Base-by-base conservation (phyloP, 1,140 invertebrate species). In the Steinernema khuongi region DNA sequence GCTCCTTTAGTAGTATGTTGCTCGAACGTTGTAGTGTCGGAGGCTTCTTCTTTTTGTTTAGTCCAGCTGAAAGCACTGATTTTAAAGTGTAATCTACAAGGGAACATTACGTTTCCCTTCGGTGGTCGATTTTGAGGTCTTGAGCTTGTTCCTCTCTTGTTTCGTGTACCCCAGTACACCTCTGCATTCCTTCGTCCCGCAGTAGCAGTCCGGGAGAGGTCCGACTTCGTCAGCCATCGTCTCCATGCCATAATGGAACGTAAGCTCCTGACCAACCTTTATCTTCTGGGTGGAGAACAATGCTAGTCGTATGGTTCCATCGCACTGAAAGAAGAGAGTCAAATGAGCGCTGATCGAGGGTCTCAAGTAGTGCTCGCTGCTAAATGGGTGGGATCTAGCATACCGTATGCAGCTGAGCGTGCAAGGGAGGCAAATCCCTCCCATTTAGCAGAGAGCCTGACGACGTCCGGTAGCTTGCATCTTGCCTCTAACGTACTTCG, bases 201-300 rank as follows among this genome's bases (percentile, higher is more conserved):
- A 31, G 1, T 19, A 33, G 33, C 68, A 70, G 18, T 18, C 14
- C 1, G 50, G 68, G 19, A 70, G 68, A 18, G 1, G 18, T 36
- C 19, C 70, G 50, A 32, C 18, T 14, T 14, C 41, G 44, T 22
- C 17, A 28, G 4, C 19, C 19, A n/a, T 19, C 17, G n/a, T 33
- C 29, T 17, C 18, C 33, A 70, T 70, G 43, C 4, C 19, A 31
- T 72, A 72, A 28, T 44, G 22, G 43, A 72, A 72, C 14, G 71
- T 72, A 0, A 72, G n/a, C 22, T 72, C 71, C 22, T 72, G 7
- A 41, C 36, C 36, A 41, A 7, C 7, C n/a, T 7, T n/a, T 41
- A 41, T 41, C 7, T n/a, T 41, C 36, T n/a, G 7, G 7, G 36
- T 41, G 7, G 36, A 41, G n/a, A 41, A 41, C 36, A 41, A n/a